Evolutionary conservation across 1,140 invertebrate genomes (phyloP).

Genomic region (Euwallacea similis): DNA sequence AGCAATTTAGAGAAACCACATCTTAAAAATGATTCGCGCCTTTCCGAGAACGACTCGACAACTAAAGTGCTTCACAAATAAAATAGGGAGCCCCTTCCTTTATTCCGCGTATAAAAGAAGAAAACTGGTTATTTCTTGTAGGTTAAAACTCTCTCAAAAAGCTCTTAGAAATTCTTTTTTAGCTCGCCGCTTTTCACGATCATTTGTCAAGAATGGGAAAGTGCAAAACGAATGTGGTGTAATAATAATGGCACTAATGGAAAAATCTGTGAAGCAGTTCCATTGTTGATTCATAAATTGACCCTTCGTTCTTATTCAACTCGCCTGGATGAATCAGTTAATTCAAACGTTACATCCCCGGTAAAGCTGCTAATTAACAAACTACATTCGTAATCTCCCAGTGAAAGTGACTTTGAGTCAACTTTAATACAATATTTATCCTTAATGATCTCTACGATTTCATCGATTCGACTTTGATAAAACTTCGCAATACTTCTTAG

Average conservation of each 20-base stretch:
- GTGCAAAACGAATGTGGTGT: constrained; percentile 11
- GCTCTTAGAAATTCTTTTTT: constrained; percentile 19
- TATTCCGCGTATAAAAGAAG: constrained; percentile 15
- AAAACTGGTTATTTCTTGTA: constrained; percentile 20
- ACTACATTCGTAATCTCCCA: no score
- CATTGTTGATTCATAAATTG: no score
- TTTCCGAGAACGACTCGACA: not conserved
- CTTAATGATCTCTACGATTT: not conserved
- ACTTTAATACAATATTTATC: not conserved
- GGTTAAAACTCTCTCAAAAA: constrained; percentile 19
- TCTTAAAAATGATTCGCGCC: constrained; percentile 1
- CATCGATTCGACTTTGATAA: no score
- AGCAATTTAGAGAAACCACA: not conserved
- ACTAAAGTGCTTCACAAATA: constrained; percentile 14
- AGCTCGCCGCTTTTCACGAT: constrained; percentile 12
- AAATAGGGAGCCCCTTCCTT: constrained; percentile 12
- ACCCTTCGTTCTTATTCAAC: no score
- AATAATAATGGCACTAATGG: constrained; percentile 4
- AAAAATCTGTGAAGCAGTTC: no score
- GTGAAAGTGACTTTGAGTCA: not conserved
- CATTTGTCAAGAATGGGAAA: constrained; percentile 19
- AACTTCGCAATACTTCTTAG: no score
- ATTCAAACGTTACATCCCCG: no score
- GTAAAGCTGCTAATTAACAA: no score
- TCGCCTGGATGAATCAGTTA: no score